A percentile compares a stretch with the other conserved stretches of the same genome.
Evolutionary conservation across 2,797 vertebrate species (phyloP).

Genomic region (Bryconaethiops microstoma): DNA sequence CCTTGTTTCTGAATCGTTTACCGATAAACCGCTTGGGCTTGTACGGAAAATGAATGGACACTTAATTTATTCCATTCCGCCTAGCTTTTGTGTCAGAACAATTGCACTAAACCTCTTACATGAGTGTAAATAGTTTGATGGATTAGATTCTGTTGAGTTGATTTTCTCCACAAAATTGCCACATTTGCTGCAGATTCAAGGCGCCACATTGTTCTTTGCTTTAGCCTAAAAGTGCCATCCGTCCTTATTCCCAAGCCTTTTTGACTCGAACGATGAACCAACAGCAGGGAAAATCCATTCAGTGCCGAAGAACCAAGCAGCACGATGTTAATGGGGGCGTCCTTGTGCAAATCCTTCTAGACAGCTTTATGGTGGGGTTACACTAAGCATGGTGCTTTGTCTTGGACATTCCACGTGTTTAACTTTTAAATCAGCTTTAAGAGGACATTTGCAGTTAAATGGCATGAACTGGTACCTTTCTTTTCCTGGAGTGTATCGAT

Average conservation of each 20-base stretch:
- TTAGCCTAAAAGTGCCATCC: not conserved
- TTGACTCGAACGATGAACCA: conserved; percentile 5
- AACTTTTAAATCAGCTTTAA: not conserved
- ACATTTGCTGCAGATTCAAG: conserved; percentile 18
- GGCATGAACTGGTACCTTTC: not conserved
- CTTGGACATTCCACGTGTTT: not conserved
- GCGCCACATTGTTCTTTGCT: not conserved
- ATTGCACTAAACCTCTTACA: not conserved
- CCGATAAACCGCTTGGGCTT: not conserved
- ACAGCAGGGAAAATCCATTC: conserved; percentile 5
- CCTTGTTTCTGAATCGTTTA: not conserved
- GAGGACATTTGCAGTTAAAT: not conserved
- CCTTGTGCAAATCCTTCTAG: not conserved
- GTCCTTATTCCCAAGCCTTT: conserved; percentile 16
- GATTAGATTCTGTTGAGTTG: conserved; percentile 32
- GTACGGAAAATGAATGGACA: not conserved
- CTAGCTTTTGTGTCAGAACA: not conserved
- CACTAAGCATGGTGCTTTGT: not conserved
- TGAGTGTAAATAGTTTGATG: conserved; percentile 29
- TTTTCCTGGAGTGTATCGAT: not conserved
- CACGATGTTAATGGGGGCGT: not conserved
- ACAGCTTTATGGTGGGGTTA: not conserved
- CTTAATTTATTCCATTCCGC: not conserved
- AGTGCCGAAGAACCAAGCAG: not conserved
- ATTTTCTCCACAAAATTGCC: conserved; percentile 26